Percentiles rank a stretch among this genome's conserved stretches.
phyloP scores from a whole-genome alignment of 2,888 invertebrate species.

The Lycaena phlaeas region DNA sequence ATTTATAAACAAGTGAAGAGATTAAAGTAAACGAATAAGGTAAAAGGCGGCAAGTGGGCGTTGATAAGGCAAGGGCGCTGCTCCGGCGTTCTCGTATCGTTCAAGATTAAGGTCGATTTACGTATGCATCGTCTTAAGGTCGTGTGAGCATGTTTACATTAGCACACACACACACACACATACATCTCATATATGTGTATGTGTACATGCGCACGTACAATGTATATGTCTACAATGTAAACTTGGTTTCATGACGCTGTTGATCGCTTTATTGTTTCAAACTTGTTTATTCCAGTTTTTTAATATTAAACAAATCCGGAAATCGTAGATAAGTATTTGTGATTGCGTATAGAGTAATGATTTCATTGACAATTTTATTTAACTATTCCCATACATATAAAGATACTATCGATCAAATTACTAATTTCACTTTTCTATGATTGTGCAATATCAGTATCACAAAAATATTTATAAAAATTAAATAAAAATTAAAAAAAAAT shows the following conservation, averaged over 20 bases:
- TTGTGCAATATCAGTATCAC: too few relatives aligned
- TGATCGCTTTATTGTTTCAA: background rate
- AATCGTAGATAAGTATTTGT: too few relatives aligned
- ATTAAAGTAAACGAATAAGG: constrained; percentile 12
- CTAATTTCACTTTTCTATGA: too few relatives aligned
- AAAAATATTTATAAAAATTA: too few relatives aligned
- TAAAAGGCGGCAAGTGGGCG: constrained; percentile 35
- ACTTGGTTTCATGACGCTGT: background rate
- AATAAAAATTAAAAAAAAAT: too few relatives aligned
- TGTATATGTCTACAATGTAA: background rate
- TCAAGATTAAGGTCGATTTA: constrained; percentile 65
- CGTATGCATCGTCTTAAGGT: constrained; percentile 24
- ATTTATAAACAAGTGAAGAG: constrained; percentile 2
- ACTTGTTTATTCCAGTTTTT: background rate
- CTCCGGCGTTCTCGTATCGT: constrained; percentile 45
- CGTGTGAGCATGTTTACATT: constrained; percentile 22
- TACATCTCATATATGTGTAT: constrained; percentile 11
- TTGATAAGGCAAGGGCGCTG: constrained; percentile 49
- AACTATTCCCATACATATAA: too few relatives aligned
- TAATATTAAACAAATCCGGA: too few relatives aligned
- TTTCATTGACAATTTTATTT: too few relatives aligned
- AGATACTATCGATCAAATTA: too few relatives aligned
- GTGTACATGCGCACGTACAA: constrained; percentile 6
- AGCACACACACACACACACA: constrained; percentile 10
- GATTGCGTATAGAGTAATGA: too few relatives aligned